phyloP scores from a whole-genome alignment of 1,140 invertebrate species.

The Drosophila truncata region DNA sequence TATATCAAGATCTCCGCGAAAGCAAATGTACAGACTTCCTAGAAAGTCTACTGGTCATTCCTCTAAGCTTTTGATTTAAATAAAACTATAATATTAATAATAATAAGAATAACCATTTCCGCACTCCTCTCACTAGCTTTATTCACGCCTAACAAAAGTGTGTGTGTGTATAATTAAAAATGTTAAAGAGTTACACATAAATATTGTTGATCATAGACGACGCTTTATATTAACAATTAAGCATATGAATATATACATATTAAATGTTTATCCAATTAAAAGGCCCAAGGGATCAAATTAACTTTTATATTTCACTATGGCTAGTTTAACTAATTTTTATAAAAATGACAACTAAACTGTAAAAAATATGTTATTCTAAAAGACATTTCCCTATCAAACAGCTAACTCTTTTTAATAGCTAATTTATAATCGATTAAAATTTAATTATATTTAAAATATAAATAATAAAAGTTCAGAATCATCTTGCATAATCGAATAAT shows the following conservation, averaged over 20 bases:
- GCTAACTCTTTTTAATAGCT: background rate
- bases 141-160: background rate
- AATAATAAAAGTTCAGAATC: background rate
- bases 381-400: conserved; percentile 18
- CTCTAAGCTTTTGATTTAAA: conserved; percentile 43
- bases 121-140: conserved; percentile 37
- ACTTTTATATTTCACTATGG: conserved; percentile 27
- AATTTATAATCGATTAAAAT: background rate
- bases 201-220: conserved; percentile 2
- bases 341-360: conserved; percentile 15
- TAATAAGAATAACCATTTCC: conserved; percentile 11
- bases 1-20: conserved; percentile 41
- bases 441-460: background rate
- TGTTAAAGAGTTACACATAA: background rate
- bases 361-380: background rate
- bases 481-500: conserved; percentile 18
- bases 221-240: conserved; percentile 8
- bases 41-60: conserved; percentile 32
- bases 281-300: conserved; percentile 43
- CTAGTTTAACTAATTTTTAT: conserved; percentile 26
- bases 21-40: conserved; percentile 19
- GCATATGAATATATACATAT: conserved; percentile 17
- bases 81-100: background rate
- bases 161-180: conserved; percentile 7
- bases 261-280: conserved; percentile 11